phyloP scores from a whole-genome alignment of 1,140 invertebrate species.

The Bilobella aurantiaca region DNA sequence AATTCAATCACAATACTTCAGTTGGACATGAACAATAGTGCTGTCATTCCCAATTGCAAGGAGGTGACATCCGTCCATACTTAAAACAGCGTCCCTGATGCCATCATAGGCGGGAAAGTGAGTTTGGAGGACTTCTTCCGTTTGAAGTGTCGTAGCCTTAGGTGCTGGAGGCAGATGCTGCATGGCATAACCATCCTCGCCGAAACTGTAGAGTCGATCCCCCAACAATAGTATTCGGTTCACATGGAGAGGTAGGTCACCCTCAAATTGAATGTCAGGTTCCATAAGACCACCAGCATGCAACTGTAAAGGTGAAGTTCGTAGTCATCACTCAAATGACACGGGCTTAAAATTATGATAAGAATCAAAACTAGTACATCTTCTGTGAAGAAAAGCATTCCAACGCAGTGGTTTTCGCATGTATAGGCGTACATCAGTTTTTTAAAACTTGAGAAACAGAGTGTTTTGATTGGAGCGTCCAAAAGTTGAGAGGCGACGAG shows the following conservation, averaged over 20 bases:
- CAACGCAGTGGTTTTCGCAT: conserved; percentile 10
- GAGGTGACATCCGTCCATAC: conserved; percentile 23
- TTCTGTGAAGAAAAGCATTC: conserved; percentile 21
- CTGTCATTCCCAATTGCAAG: conserved; percentile 22
- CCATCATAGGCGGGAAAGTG: conserved; percentile 21
- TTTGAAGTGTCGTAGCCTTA: conserved; percentile 4
- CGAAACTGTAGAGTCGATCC: conserved; percentile 22
- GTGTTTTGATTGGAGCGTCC: conserved; percentile 18
- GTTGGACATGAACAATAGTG: conserved; percentile 19
- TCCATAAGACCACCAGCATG: conserved; percentile 21
- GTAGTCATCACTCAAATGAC: neutral
- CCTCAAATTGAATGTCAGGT: conserved; percentile 15
- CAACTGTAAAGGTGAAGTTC: conserved; percentile 3
- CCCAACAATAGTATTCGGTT: conserved; percentile 14
- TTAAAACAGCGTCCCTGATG: conserved; percentile 21
- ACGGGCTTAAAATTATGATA: neutral
- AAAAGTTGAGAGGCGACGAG: conserved; percentile 22
- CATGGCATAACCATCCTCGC: conserved; percentile 18
- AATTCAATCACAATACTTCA: conserved; percentile 14
- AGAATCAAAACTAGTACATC: conserved; percentile 18
- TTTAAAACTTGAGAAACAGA: conserved; percentile 17
- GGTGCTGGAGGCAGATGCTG: conserved; percentile 13
- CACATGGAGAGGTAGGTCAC: conserved; percentile 16
- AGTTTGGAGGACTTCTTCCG: conserved; percentile 13
- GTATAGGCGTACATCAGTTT: conserved; percentile 19